Conservation (phyloP, 2,888 invertebrate species). For the Uropetala carovei region DNA sequence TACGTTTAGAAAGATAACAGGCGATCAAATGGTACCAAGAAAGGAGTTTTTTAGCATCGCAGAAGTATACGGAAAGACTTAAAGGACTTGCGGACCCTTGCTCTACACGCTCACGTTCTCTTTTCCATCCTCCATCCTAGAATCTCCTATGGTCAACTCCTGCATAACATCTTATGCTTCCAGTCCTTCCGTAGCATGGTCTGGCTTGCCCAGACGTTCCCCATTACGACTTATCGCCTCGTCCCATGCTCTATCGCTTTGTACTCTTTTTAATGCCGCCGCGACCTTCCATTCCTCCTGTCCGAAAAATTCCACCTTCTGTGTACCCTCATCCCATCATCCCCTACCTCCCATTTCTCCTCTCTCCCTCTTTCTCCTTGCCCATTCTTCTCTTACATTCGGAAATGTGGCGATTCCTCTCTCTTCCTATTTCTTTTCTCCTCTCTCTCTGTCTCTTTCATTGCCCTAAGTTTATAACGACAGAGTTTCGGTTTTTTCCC, state of each 20-base stretch:
- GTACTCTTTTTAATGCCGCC: background rate
- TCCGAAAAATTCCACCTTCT: conserved; percentile 5
- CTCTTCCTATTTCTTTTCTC: background rate
- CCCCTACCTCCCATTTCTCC: background rate
- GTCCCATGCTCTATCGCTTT: background rate
- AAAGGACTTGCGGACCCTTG: too few relatives aligned
- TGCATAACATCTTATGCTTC: too few relatives aligned
- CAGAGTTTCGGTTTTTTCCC: background rate
- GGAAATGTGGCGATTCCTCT: background rate
- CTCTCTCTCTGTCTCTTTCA: background rate
- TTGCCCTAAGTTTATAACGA: background rate
- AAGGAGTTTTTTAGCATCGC: too few relatives aligned
- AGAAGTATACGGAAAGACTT: too few relatives aligned
- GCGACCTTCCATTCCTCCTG: conserved; percentile 33
- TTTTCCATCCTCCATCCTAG: too few relatives aligned
- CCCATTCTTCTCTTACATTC: background rate
- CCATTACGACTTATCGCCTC: conserved; percentile 50
- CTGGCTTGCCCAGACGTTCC: background rate
- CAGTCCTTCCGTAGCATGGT: background rate
- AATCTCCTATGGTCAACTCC: too few relatives aligned
- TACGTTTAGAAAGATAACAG: too few relatives aligned
- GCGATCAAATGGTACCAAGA: too few relatives aligned
- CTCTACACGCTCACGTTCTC: too few relatives aligned
- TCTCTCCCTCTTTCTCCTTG: background rate
- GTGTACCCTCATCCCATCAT: background rate